Conservation (phyloP, 2,888 invertebrate species). For the Lithophane leautieri region DNA sequence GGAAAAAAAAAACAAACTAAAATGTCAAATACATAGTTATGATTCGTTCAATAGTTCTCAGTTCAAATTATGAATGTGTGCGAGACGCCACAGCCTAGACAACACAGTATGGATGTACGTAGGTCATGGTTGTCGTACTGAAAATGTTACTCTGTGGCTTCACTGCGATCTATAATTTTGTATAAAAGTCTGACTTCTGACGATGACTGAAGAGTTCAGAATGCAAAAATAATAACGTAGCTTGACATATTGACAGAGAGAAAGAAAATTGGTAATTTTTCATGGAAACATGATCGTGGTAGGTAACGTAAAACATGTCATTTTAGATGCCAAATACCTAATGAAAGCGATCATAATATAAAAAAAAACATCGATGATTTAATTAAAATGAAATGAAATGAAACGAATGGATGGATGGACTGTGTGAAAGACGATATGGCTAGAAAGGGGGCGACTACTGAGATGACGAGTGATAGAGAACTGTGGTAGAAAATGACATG, state of each 20-base stretch:
- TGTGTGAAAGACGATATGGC: not conserved
- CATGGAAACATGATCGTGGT: not conserved
- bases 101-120: slow-evolving; percentile 16
- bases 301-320: not conserved
- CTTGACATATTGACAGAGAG: not conserved
- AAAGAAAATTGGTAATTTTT: not conserved
- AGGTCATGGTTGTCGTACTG: slow-evolving; percentile 57
- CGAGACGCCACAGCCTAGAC: slow-evolving; percentile 51
- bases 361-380: not conserved
- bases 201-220: not conserved
- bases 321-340: too few relatives aligned
- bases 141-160: slow-evolving; percentile 32
- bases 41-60: slow-evolving; percentile 14
- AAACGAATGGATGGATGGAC: not conserved
- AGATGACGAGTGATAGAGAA: not conserved
- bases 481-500: too few relatives aligned
- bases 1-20: not conserved
- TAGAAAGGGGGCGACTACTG: not conserved
- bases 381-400: not conserved
- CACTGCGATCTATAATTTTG: slow-evolving; percentile 32
- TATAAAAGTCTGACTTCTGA: slow-evolving; percentile 4
- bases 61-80: slow-evolving; percentile 37
- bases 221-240: not conserved
- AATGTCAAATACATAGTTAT: slow-evolving; percentile 57
- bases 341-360: not conserved